Evolutionary conservation across 64 coral and sea anemone species (phyloP), one percentile per base, ranked within the genome.

Genomic region (Porites australiensis): DNA sequence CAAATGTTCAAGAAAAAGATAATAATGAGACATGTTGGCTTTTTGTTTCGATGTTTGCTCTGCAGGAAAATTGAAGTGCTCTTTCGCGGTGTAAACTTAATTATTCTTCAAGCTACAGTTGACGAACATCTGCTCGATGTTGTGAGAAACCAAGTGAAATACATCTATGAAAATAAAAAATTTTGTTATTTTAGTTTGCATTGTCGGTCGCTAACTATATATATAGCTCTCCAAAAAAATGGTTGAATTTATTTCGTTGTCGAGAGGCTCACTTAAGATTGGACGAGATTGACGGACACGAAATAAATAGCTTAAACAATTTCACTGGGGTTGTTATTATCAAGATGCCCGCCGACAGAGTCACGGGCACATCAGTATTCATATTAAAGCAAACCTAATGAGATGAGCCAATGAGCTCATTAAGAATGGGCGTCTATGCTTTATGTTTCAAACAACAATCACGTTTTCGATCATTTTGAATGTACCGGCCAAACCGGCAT

Each of bases 1-100:
- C 50, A 16, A 20, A 8, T 19, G 54, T 78, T 21, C 50, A 51
- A 76, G 45, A 76, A 76, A 78, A 54, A 57, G 16, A 21, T 22
- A 14, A 21, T 11, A 57, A 78, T 55, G 27, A 78, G 19, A 21
- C 50, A 78, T 23, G 48, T 15, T 77, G 75, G 47, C 75, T 16
- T 51, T 22, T 19, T 78, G 75, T 78, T 78, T 6, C 75, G 51
- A 78, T 78, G 75, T 53, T 78, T 78, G 49, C 49, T 55, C 18
- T 78, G 75, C 18, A 51, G 49, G 75, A 78, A 78, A 78, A 78
- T 54, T 53, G 49, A 78, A 78, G 75, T 57, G 75, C 57, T 77
- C 27, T 78, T 57, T 54, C 8, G 75, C 8, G 9, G 50, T 5
- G 10, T 4, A 46, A 46, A 74, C 72, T 46, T 47, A 45, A 74